These are phyloP conservation scores for Bemisia tabaci DNA, from an alignment of 1,140 invertebrate species.

Conservation along the genomic window DNA sequence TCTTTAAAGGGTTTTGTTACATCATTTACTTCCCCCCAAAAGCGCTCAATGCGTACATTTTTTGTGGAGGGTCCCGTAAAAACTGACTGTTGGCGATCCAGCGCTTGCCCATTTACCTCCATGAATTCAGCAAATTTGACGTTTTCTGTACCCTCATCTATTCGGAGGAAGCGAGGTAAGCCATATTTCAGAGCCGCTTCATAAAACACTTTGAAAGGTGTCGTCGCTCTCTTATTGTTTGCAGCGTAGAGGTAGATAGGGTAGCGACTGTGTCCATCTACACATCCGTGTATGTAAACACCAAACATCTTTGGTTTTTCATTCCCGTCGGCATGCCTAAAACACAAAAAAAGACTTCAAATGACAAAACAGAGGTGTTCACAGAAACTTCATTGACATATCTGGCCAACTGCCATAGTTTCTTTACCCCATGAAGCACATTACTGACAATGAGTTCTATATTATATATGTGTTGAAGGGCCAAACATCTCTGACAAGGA, in stretches of 20 bases:
- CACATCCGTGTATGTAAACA: background rate
- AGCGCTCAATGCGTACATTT: background rate
- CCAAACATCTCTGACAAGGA: too few relatives aligned
- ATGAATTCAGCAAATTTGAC: background rate
- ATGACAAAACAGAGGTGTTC: too few relatives aligned
- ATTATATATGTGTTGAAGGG: too few relatives aligned
- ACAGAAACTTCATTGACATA: too few relatives aligned
- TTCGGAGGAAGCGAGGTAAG: background rate
- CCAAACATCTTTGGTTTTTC: background rate
- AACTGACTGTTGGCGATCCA: background rate
- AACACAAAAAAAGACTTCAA: too few relatives aligned
- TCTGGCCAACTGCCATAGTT: too few relatives aligned
- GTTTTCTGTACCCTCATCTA: background rate
- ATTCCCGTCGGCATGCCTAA: background rate
- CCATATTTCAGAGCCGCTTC: background rate
- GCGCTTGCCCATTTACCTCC: background rate
- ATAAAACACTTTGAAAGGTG: background rate
- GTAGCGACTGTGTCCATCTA: background rate
- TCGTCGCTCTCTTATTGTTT: background rate
- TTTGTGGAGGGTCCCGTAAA: background rate
- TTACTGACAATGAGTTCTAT: too few relatives aligned
- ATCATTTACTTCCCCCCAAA: background rate
- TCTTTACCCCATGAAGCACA: too few relatives aligned
- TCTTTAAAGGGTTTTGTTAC: background rate
- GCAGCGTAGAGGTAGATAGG: background rate